Percentiles rank a stretch among this genome's conserved stretches.
phyloP scores from a whole-genome alignment of 2,797 vertebrate genomes.

The Odontamblyopus rebecca region DNA sequence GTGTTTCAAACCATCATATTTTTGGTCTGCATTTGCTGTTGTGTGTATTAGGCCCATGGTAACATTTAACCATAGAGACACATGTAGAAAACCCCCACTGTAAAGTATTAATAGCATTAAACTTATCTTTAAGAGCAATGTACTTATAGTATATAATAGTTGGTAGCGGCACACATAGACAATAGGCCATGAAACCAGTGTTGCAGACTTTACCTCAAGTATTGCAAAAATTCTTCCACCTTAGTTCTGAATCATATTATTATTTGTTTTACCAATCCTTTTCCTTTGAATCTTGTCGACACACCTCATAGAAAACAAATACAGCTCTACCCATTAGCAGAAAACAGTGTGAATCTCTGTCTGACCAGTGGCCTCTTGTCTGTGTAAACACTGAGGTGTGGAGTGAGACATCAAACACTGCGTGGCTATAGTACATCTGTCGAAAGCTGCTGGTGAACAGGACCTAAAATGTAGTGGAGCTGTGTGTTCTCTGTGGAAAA shows the following conservation, averaged over 20 bases:
- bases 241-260: not conserved
- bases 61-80: too few relatives aligned
- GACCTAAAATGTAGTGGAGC: slow-evolving; percentile 26
- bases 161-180: too few relatives aligned
- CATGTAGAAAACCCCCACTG: too few relatives aligned
- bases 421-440: slow-evolving; percentile 14
- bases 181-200: too few relatives aligned
- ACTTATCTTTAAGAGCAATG: too few relatives aligned
- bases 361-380: too few relatives aligned
- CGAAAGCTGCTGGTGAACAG: slow-evolving; percentile 30
- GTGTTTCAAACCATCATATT: too few relatives aligned
- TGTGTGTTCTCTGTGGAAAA: slow-evolving; percentile 41
- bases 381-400: slow-evolving; percentile 22
- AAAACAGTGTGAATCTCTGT: slow-evolving; percentile 12
- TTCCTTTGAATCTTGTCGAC: not conserved
- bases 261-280: not conserved
- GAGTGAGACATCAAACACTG: slow-evolving; percentile 30
- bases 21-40: too few relatives aligned
- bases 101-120: too few relatives aligned
- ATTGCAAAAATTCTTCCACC: not conserved
- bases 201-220: not conserved
- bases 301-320: slow-evolving; percentile 1
- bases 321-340: not conserved
- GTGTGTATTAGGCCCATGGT: too few relatives aligned
- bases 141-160: too few relatives aligned